Conservation (phyloP, 2,113 vertebrate species). For the Zosterops lateralis region DNA sequence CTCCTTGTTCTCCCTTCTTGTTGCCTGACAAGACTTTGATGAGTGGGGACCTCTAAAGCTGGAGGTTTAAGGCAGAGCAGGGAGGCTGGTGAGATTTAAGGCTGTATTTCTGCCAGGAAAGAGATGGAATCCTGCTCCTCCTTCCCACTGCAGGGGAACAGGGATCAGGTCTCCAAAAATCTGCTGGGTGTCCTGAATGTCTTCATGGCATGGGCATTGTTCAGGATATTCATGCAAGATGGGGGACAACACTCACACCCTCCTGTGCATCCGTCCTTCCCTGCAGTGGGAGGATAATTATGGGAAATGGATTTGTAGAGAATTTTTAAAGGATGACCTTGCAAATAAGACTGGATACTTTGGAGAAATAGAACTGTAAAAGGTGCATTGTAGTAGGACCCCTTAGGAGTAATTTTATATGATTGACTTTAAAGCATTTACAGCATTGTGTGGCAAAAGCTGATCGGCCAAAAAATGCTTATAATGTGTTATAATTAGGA, state of each 20-base stretch:
- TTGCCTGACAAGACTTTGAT: conserved; percentile 74
- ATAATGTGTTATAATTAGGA: neutral
- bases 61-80: conserved; percentile 51
- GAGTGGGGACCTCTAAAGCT: conserved; percentile 65
- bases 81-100: conserved; percentile 14
- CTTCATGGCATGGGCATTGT: fast-evolving
- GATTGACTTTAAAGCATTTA: neutral
- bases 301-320: no score
- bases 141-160: neutral
- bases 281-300: fast-evolving
- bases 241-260: fast-evolving
- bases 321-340: neutral
- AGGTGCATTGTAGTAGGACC: neutral
- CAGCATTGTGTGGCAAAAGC: neutral
- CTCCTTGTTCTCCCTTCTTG: conserved; percentile 58
- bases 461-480: neutral
- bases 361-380: neutral
- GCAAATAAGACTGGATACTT: neutral
- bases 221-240: neutral
- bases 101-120: neutral
- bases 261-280: fast-evolving
- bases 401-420: neutral
- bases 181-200: neutral
- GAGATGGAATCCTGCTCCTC: neutral
- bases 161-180: neutral